Conservation (phyloP, 2,113 vertebrate species). For the Xiphorhynchus elegans region DNA sequence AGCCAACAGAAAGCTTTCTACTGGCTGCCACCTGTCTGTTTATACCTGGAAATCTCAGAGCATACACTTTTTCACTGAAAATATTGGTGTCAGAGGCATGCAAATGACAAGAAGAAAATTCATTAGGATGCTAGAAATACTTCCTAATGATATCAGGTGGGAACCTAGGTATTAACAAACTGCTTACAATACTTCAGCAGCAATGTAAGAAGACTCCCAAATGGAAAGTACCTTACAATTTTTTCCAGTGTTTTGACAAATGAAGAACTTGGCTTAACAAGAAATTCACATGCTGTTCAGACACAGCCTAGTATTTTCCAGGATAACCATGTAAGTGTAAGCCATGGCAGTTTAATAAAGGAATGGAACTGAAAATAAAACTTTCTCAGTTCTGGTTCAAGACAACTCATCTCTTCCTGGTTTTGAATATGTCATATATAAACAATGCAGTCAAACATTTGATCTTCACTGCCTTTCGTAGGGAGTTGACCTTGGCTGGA, state of each 20-base stretch:
- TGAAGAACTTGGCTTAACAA: neutral
- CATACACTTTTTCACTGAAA: neutral
- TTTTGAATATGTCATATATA: neutral
- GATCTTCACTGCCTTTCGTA: neutral
- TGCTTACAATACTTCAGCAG: neutral
- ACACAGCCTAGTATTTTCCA: neutral
- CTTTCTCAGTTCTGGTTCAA: neutral
- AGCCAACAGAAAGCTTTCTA: neutral
- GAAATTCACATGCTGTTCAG: neutral
- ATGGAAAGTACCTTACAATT: constrained; percentile 13
- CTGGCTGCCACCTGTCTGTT: neutral
- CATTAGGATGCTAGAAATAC: constrained; percentile 14
- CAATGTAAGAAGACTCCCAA: constrained; percentile 7
- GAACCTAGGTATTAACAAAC: constrained; percentile 29
- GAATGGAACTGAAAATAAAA: neutral
- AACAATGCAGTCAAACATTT: neutral
- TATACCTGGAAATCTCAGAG: neutral
- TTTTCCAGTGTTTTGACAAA: constrained; percentile 5
- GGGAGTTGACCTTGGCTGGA: too few species aligned
- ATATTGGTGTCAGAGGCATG: neutral
- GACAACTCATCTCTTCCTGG: neutral
- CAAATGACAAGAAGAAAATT: neutral
- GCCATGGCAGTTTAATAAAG: neutral
- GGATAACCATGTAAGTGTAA: neutral
- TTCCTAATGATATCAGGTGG: constrained; percentile 9